phyloP scores from a whole-genome alignment of 2,113 vertebrate genomes.

The Struthio camelus region DNA sequence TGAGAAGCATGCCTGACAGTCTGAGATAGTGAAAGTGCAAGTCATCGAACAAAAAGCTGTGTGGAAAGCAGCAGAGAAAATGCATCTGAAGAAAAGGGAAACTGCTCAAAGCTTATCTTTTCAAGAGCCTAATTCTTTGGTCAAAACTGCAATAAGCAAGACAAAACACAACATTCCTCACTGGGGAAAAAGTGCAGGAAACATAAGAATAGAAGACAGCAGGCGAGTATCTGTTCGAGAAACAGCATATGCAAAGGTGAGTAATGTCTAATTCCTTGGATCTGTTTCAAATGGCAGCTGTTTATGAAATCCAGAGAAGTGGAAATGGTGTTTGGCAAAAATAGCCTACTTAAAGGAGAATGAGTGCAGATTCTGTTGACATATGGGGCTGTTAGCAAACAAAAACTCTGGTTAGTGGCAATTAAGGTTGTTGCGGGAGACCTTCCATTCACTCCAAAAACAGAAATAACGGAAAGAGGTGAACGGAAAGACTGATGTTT shows the following conservation, averaged over 20 bases:
- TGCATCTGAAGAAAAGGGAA: conserved; percentile 7
- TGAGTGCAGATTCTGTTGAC: not conserved
- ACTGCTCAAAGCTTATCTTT: not conserved
- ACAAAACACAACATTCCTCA: conserved; percentile 39
- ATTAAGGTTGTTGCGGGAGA: not conserved
- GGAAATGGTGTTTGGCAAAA: conserved; percentile 52
- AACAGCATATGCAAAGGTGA: conserved; percentile 43
- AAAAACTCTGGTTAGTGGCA: conserved; percentile 5
- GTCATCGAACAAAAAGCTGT: conserved; percentile 53
- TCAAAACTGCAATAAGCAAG: conserved; percentile 22
- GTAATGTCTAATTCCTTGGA: conserved; percentile 52
- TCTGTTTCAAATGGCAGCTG: conserved; percentile 53
- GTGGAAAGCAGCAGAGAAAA: conserved; percentile 17
- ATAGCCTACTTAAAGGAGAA: conserved; percentile 44
- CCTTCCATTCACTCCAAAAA: not conserved
- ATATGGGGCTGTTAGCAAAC: not conserved
- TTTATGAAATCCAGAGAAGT: conserved; percentile 51
- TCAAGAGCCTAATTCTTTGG: not conserved
- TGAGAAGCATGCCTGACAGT: not conserved
- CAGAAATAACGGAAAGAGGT: conserved; percentile 30
- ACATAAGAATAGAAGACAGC: conserved; percentile 12
- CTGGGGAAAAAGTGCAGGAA: conserved; percentile 13
- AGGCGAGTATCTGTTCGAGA: conserved; percentile 17
- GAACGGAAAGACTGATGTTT: conserved; percentile 34
- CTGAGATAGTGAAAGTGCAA: conserved; percentile 69